Evolutionary conservation across 1,140 invertebrate species (phyloP).

Genomic region (Aphelenchoides avenae): DNA sequence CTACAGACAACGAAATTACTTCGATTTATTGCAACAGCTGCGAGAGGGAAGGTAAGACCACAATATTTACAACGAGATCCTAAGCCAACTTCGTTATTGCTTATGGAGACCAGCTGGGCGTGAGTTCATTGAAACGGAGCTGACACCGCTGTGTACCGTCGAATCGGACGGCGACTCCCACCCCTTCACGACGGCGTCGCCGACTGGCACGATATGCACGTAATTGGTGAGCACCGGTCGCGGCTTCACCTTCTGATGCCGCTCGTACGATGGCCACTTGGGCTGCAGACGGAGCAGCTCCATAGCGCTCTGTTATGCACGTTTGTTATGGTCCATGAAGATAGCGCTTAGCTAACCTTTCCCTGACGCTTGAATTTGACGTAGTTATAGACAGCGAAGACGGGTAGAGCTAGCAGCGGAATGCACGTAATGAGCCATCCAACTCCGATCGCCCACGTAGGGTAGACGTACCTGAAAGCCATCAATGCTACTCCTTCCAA

Average conservation of each 20-base stretch:
- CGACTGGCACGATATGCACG: too few relatives aligned
- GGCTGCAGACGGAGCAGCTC: conserved; percentile 43
- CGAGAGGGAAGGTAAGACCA: too few relatives aligned
- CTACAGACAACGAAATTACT: too few relatives aligned
- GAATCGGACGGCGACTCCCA: too few relatives aligned
- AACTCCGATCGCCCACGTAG: conserved; percentile 33
- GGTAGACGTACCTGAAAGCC: conserved; percentile 10
- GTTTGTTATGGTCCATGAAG: background rate
- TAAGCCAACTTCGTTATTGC: too few relatives aligned
- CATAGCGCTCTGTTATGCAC: conserved; percentile 26
- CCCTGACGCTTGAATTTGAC: conserved; percentile 28
- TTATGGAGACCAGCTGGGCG: too few relatives aligned
- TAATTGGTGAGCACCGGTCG: too few relatives aligned
- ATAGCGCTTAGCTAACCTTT: conserved; percentile 18
- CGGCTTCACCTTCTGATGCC: conserved; percentile 9
- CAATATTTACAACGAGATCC: too few relatives aligned
- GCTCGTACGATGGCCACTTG: conserved; percentile 38
- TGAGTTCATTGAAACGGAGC: too few relatives aligned
- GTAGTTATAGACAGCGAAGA: conserved; percentile 31
- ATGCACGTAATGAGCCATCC: conserved; percentile 38
- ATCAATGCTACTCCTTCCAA: background rate
- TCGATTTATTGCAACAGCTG: too few relatives aligned
- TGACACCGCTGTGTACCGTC: too few relatives aligned
- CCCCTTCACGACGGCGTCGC: too few relatives aligned
- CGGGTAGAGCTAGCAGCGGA: conserved; percentile 31